Evolutionary conservation across 2,888 invertebrate species (phyloP), one percentile per base, ranked within the genome.

Genomic region (Stenolophus ochropezus): DNA sequence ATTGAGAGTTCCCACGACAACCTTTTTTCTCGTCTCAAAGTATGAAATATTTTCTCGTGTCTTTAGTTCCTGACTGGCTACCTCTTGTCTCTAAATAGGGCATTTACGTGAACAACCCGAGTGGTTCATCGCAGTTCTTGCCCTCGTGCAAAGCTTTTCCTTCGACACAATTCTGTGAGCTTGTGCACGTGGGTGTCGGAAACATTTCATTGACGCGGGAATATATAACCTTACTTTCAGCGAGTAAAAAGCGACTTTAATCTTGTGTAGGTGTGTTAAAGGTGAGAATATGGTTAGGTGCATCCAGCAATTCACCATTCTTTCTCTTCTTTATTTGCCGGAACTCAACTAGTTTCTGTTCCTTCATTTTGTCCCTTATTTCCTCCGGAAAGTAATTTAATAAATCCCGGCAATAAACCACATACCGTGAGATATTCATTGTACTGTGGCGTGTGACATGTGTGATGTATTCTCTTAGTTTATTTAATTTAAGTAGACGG

Each of bases 401-500:
- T 16, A 85, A 61, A 77, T 84, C 85, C 8, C 82, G 53, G 23
- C 84, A 84, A 18, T 56, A 82, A n/a, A 85, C 74, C 0, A 85
- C 76, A 16, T 84, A 83, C 74, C 76, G 83, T 4, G 65, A 65
- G 1, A 11, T 16, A 71, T 84, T 85, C 27, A 84, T 6, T 20
- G 58, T 21, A 1, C 11, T n/a, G 23, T 58, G 58, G n/a, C 1
- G 4, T 2, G 5, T 2, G 1, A 58, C 58, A 1, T 20, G 6
- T 21, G n/a, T 8, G 1, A 21, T 23, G 11, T n/a, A 2, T 5
- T 5, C 8, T 4, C 58, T 23, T 8, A 58, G 23, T 5, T 8
- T 58, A 6, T 1, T 21, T 1, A 11, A 3, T 11, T 20, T 1
- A 23, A 11, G 65, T 51, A 14, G 20, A 23, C 33, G 83, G 82